Base-by-base conservation (phyloP, 1,140 invertebrate genomes). In the Drosophila nigromelanica region DNA sequence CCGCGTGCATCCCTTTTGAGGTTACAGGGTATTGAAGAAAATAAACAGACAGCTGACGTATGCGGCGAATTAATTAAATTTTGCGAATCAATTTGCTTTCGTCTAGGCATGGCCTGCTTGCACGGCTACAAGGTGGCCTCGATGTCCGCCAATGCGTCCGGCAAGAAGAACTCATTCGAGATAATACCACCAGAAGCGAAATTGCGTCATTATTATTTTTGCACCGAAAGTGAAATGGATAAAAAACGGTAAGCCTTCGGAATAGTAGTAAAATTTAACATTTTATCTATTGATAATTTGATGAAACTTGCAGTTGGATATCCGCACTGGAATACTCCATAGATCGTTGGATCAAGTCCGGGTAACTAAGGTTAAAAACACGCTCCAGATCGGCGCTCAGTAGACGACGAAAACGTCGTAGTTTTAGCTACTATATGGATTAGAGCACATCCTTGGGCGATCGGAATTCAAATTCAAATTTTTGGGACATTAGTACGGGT, bases 301-400 rank as follows among this genome's bases (percentile, higher is more conserved):
- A 35, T 67, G 0, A 5, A 3, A 45, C 52, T 95, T 95, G 33
- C 92, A 98, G 98, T 90, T 99, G 98, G 98, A 94, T 98, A 82
- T 97, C 97, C 62, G 97, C 97, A 51, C 92, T 99, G 80, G 97
- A 98, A 92, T 98, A 98, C 91, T 98, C 98, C 47, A 98, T 99
- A 91, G 97, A 98, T 93, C 94, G 97, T 80, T 99, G 98, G 98
- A 97, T 99, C 91, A 97, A 98, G 93, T 95, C 97, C 90, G 95
- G 95, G 93, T 96, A 95, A 96, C 91, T 91, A 91, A 90, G 79
- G 82, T 74, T 90, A 73, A 90, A 87, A 74, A 89, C 90, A 54
- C 85, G 81, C 72, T 78, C 80, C 54, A 87, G 73, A 68, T 91
- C 85, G 72, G 80, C 69, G 24, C 51, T 74, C 48, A 70, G 63